Base-by-base conservation (phyloP, 2,888 invertebrate genomes). In the Choristoneura rosaceana region DNA sequence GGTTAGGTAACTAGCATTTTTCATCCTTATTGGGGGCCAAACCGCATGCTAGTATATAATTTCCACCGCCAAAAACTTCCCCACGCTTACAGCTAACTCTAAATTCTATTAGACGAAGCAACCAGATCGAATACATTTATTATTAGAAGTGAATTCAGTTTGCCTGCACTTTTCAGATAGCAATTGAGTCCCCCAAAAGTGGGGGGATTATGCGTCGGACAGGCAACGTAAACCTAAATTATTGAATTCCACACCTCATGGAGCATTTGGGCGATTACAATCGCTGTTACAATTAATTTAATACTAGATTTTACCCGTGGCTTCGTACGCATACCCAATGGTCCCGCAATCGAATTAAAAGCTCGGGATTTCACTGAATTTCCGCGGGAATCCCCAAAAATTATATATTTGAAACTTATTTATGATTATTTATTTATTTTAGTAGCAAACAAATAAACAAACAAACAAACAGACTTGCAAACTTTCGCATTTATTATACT, bases 131-230 rank as follows among this genome's bases (percentile, higher is more conserved):
- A 50, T 55, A 14, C 25, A 2, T 12, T 52, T 25, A 55, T 59
- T 59, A 34, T 59, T 59, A 47, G 47, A 17, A 59, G 38, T 70
- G 2, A 43, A 43, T 17, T 43, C 17, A 14, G 52, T 33, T 38
- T n/a, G 69, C 63, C 63, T 70, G 70, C 70, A 70, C 50, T 64
- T 64, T 70, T 70, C 64, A 70, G 70, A 70, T 70, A 70, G 58
- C 70, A 14, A 25, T 62, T 8, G 62, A 45, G 33, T 47, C 38
- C 64, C 69, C 64, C 70, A 38, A 61, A 64, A 58, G 38, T 45
- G 58, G 43, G 70, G 63, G 70, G 47, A 33, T 69, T 64, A 59
- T 25, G 64, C 10, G 25, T 62, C 25, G 50, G 45, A 64, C 47
- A 25, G 70, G 47, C 50, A 33, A 64, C 59, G 33, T 70, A 59